Evolutionary conservation across 2,888 invertebrate genomes (phyloP).

Genomic region (Macaria liturata): DNA sequence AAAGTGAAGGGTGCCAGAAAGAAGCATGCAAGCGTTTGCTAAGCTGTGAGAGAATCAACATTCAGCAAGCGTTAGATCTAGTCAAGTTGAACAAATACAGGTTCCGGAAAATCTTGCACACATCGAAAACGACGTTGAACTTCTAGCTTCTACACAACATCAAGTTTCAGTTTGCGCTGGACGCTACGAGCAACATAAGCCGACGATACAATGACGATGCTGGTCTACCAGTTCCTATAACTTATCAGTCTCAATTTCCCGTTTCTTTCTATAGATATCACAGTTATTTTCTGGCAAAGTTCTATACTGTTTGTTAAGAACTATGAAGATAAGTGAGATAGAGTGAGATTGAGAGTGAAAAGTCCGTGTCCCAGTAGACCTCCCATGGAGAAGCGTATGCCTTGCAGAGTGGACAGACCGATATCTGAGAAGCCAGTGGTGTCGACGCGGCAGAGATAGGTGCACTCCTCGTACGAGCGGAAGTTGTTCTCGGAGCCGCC

Average conservation of each 20-base stretch:
- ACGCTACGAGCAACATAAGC: conserved; percentile 21
- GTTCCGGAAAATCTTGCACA: conserved; percentile 3
- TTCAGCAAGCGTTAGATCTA: conserved; percentile 3
- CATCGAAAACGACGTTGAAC: not conserved
- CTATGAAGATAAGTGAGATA: not conserved
- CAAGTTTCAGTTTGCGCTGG: not conserved
- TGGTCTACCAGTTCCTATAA: not conserved
- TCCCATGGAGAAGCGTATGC: conserved; percentile 10
- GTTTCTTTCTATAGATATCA: not conserved
- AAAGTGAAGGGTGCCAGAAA: conserved; percentile 28
- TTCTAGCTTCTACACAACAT: not conserved
- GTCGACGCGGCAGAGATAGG: conserved; percentile 52
- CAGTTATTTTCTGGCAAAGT: not conserved
- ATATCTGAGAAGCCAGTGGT: conserved; percentile 3
- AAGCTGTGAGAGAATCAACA: conserved; percentile 31
- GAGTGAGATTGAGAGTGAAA: not conserved
- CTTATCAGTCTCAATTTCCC: not conserved
- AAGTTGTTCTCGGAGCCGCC: conserved; percentile 94
- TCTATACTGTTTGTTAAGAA: no score
- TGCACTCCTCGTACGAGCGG: conserved; percentile 88
- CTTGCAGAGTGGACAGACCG: conserved; percentile 39
- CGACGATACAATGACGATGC: conserved; percentile 18
- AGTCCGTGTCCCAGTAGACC: conserved; percentile 2
- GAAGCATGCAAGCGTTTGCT: conserved; percentile 36
- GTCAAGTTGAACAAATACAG: conserved; percentile 3